Evolutionary conservation across 2,797 vertebrate species (phyloP), one percentile per base, ranked within the genome.

Genomic region (Parambassis ranga): DNA sequence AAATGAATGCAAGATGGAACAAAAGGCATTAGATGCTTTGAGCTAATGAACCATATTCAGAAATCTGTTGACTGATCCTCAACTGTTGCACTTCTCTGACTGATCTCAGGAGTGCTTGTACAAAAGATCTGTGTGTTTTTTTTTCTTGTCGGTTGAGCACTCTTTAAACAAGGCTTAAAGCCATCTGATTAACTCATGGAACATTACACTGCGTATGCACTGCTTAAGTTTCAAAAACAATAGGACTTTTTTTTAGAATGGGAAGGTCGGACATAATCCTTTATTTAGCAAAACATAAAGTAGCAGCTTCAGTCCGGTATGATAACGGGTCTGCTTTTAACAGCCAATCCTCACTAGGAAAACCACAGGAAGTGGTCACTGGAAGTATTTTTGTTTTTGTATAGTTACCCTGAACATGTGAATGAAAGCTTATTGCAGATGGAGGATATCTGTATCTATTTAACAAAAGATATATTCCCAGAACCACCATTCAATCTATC

Each of bases 181-280:
- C 49, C 48, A 71, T 60, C 56, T 27, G 51, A 73, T 61, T 78
- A 59, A 52, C 58, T 68, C 55, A 35, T 33, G 55, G 24, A 70
- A 52, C 38, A 55, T 68, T 70, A 75, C 15, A 44, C 39, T 16
- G 42, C 28, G 42, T 61, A 53, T 49, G 44, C 39, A 41, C 39
- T 62, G 53, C 62, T 56, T 55, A 65, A 62, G 53, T 76, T 73
- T 47, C 28, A n/a, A 31, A 47, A 63, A 56, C 23, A 71, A 63
- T 6, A 47, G 42, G 42, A 57, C 56, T 76, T 76, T 30, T 72
- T 66, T 52, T 65, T 61, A 6, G 0, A 60, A 74, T 65, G 62
- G 38, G 46, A 65, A 75, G 58, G 66, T 58, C 59, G 80, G 72
- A 64, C 36, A 27, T 28, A 43, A 68, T 44, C 68, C 30, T 47